phyloP scores from a whole-genome alignment of 1,140 invertebrate genomes.

The Eriocheir sinensis region DNA sequence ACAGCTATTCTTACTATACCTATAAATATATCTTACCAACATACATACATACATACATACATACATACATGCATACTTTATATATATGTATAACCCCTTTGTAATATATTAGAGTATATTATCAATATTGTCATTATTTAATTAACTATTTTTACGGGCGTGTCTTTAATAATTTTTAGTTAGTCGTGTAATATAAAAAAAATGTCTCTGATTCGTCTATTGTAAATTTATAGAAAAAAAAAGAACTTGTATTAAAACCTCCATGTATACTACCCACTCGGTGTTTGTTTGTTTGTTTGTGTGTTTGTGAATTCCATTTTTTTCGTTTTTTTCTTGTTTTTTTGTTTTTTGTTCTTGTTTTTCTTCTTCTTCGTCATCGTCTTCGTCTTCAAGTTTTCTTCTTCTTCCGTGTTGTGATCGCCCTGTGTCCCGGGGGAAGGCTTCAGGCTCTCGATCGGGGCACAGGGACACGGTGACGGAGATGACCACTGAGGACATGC shows the following conservation, averaged over 20 bases:
- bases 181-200: neutral
- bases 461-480: too few relatives aligned
- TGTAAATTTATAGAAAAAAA: too few relatives aligned
- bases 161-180: neutral
- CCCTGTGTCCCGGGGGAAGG: too few relatives aligned
- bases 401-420: too few relatives aligned
- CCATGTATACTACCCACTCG: neutral
- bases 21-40: neutral
- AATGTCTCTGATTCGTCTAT: too few relatives aligned
- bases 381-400: too few relatives aligned
- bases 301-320: neutral
- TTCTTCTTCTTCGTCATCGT: too few relatives aligned
- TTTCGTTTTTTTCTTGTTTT: neutral
- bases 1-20: neutral
- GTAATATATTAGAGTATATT: neutral
- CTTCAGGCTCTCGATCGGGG: too few relatives aligned
- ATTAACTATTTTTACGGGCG: too few relatives aligned
- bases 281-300: neutral
- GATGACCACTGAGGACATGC: too few relatives aligned
- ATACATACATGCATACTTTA: neutral
- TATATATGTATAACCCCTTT: neutral
- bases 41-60: neutral
- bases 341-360: neutral
- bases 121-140: too few relatives aligned
- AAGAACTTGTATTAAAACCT: neutral